Percentiles rank a stretch among this genome's conserved stretches.
Evolutionary conservation across 2,888 invertebrate species (phyloP).

Genomic region (Glaucopsyche alexis): DNA sequence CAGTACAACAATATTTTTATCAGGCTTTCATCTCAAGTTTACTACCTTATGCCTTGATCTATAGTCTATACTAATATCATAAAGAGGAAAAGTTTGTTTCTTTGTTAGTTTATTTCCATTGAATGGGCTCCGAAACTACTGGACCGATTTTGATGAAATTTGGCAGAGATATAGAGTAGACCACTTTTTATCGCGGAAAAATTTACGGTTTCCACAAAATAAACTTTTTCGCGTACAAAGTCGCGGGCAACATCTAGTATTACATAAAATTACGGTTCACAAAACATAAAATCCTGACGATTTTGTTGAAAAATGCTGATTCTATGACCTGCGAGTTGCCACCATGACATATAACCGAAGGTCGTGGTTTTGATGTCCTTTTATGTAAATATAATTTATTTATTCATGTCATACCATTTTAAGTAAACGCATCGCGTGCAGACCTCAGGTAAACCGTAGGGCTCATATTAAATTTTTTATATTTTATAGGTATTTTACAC

Average conservation of each 20-base stretch:
- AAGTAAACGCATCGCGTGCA: background rate
- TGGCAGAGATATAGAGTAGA: no score
- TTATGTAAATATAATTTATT: constrained; percentile 28
- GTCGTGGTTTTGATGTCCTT: constrained; percentile 26
- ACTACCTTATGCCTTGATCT: no score
- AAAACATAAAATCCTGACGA: constrained; percentile 1
- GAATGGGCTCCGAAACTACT: no score
- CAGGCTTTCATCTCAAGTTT: background rate
- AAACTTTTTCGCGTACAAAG: no score
- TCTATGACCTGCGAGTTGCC: background rate
- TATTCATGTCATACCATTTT: constrained; percentile 24
- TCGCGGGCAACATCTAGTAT: background rate
- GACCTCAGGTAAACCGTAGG: background rate
- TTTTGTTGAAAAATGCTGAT: background rate
- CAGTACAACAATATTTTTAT: no score
- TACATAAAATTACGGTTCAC: background rate
- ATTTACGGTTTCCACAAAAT: no score
- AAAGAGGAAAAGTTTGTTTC: no score
- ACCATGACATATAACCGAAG: constrained; percentile 24
- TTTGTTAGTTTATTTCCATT: no score
- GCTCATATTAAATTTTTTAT: background rate
- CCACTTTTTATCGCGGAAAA: no score
- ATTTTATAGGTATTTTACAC: background rate
- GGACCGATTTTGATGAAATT: no score
- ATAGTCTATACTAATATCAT: no score